Conservation (phyloP, 1,140 invertebrate species). For the Alviniconcha marisindica region DNA sequence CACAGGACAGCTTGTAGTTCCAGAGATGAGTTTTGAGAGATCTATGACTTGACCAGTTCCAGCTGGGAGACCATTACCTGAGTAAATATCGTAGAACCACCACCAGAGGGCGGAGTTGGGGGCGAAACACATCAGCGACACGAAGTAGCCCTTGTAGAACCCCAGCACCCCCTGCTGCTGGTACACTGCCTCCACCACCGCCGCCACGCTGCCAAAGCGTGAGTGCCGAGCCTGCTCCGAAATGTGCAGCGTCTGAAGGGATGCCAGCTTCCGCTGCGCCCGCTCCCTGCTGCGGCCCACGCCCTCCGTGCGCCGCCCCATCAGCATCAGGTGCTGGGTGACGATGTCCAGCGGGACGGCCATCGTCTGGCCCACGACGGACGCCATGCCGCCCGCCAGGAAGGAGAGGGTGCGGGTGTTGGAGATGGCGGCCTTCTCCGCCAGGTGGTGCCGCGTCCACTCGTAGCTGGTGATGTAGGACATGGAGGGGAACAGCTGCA, state of each 20-base stretch:
- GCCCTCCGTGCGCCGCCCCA: slow-evolving; percentile 79
- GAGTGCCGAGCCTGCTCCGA: slow-evolving; percentile 52
- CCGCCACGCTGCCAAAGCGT: slow-evolving; percentile 60
- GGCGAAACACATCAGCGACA: slow-evolving; percentile 94
- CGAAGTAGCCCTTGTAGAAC: slow-evolving; percentile 95
- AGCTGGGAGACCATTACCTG: slow-evolving; percentile 89
- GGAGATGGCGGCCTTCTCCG: slow-evolving; percentile 79
- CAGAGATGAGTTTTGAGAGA: too few species aligned
- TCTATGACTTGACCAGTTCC: too few species aligned
- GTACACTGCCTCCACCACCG: slow-evolving; percentile 85
- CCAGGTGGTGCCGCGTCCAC: slow-evolving; percentile 89
- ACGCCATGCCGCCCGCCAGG: slow-evolving; percentile 87
- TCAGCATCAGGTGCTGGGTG: slow-evolving; percentile 97
- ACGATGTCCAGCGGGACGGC: slow-evolving; percentile 97
- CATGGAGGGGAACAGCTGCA: slow-evolving; percentile 88
- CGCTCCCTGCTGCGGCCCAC: background rate
- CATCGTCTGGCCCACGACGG: slow-evolving; percentile 94
- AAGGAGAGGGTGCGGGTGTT: slow-evolving; percentile 43
- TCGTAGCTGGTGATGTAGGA: slow-evolving; percentile 98
- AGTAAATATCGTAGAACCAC: slow-evolving; percentile 95
- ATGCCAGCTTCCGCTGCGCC: slow-evolving; percentile 47
- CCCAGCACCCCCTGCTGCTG: slow-evolving; percentile 88
- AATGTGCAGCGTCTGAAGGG: slow-evolving; percentile 59
- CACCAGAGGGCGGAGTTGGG: slow-evolving; percentile 98
- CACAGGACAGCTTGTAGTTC: too few species aligned